phyloP scores from a whole-genome alignment of 2,888 invertebrate species.

The Protonemura montana region DNA sequence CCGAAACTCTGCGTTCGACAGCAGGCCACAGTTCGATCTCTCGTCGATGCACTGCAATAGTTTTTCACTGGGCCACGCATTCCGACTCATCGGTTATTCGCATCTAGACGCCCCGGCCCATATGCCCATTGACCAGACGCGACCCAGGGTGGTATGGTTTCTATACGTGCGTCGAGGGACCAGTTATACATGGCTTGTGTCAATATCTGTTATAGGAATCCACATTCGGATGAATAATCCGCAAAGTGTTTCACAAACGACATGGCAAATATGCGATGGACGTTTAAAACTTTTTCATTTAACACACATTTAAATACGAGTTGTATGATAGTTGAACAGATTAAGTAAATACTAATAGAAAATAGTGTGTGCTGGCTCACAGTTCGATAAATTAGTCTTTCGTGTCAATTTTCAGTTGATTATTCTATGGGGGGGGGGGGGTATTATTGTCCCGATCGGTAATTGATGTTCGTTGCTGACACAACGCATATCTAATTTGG shows the following conservation, averaged over 20 bases:
- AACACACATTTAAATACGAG: neutral
- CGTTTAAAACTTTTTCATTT: neutral
- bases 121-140: neutral
- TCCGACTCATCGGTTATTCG: neutral
- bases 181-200: neutral
- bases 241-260: neutral
- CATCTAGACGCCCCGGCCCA: neutral
- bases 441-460: too few relatives aligned
- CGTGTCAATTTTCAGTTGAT: too few relatives aligned
- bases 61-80: neutral
- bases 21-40: neutral
- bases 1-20: neutral
- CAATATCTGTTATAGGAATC: neutral
- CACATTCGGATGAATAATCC: neutral
- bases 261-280: neutral
- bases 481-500: too few relatives aligned
- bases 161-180: neutral
- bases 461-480: too few relatives aligned
- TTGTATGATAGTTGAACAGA: neutral
- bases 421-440: too few relatives aligned
- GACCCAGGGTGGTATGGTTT: neutral
- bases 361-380: too few relatives aligned
- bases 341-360: too few relatives aligned
- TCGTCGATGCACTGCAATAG: neutral
- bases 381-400: too few relatives aligned